Evolutionary conservation across 1,140 invertebrate species (phyloP).

Genomic region (Pentalonia nigronervosa): DNA sequence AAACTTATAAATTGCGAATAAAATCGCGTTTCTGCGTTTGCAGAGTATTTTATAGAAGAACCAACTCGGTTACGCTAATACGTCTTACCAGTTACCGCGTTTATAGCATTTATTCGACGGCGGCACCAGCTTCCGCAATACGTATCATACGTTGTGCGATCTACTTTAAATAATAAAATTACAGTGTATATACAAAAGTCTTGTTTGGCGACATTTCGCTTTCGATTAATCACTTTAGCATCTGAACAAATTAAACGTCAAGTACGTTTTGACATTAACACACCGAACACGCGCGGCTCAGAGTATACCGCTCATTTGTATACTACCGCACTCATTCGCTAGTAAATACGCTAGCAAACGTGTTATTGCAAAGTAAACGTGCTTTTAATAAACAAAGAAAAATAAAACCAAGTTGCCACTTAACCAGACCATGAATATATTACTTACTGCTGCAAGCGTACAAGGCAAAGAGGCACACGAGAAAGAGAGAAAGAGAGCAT

Average conservation of each 20-base stretch:
- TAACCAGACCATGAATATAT: not conserved
- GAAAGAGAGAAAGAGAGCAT: constrained; percentile 17
- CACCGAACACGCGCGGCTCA: not conserved
- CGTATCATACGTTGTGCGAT: too few species aligned
- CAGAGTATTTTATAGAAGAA: too few species aligned
- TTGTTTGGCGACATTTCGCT: not conserved
- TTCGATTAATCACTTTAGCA: not conserved
- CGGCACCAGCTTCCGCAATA: not conserved
- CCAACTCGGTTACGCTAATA: not conserved
- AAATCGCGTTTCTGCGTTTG: not conserved
- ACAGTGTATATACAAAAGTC: not conserved
- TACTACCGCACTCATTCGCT: not conserved
- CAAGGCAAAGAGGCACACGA: not conserved
- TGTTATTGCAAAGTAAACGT: constrained; percentile 21
- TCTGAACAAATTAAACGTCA: not conserved
- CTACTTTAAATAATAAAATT: not conserved
- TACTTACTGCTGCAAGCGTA: constrained; percentile 29
- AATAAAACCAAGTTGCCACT: not conserved
- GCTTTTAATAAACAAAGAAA: not conserved
- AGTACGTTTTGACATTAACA: not conserved
- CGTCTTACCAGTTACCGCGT: not conserved
- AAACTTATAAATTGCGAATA: not conserved
- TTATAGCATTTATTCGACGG: not conserved
- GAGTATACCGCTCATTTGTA: not conserved
- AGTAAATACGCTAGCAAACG: not conserved